Evolutionary conservation across 2,888 invertebrate species (phyloP).

Genomic region (Meloe dianella): DNA sequence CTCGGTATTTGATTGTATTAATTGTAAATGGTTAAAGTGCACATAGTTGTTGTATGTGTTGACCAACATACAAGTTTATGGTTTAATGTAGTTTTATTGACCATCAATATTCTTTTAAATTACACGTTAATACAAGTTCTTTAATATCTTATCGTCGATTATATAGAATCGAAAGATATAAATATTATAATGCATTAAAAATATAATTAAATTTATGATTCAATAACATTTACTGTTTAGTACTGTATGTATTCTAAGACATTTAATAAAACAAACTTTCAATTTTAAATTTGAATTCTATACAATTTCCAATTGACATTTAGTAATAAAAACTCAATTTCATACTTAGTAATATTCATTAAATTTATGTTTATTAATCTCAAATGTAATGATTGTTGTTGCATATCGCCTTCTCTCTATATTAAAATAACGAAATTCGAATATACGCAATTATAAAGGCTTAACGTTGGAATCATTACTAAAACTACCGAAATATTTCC

Average conservation of each 20-base stretch:
- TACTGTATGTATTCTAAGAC: background rate
- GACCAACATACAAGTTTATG: constrained; percentile 35
- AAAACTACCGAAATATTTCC: too few species aligned
- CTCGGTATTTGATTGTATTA: background rate
- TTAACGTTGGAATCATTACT: background rate
- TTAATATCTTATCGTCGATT: constrained; percentile 25
- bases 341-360: constrained; percentile 3
- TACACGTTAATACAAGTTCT: constrained; percentile 41
- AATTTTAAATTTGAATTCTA: background rate
- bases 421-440: constrained; percentile 40
- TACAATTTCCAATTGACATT: background rate
- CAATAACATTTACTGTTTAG: constrained; percentile 6
- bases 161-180: constrained; percentile 15
- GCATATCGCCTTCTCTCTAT: too few species aligned
- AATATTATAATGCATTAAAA: constrained; percentile 19
- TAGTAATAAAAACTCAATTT: constrained; percentile 1
- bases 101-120: constrained; percentile 44
- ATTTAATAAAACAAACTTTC: constrained; percentile 6
- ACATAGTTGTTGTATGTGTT: background rate
- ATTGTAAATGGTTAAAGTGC: background rate
- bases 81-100: constrained; percentile 42
- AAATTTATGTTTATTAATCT: constrained; percentile 3
- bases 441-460: constrained; percentile 30
- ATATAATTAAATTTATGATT: constrained; percentile 14
- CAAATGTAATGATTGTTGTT: background rate